These are phyloP conservation scores for Discoglossus pictus DNA, from an alignment of 2,797 vertebrate genomes.

Conservation along the genomic window DNA sequence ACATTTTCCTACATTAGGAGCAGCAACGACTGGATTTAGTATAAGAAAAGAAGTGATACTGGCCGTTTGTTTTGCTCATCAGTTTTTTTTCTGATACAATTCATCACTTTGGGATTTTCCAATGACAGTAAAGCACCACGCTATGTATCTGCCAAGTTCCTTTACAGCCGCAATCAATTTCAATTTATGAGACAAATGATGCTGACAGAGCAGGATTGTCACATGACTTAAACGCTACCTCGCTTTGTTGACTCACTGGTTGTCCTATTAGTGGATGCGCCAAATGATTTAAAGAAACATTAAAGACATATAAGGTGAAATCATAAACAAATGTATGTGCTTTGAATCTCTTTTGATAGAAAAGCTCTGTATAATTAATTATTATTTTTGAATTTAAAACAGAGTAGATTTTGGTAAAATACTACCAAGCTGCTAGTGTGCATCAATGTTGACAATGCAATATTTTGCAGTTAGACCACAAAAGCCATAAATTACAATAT, in stretches of 20 bases:
- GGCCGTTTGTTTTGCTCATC: not conserved
- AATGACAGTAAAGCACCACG: conserved; percentile 50
- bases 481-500: no score
- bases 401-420: no score
- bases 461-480: no score
- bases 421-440: no score
- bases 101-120: conserved; percentile 39
- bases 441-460: no score
- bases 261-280: not conserved
- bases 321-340: no score
- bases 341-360: no score
- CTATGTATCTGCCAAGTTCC: conserved; percentile 55
- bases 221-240: conserved; percentile 43
- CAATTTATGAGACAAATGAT: conserved; percentile 64
- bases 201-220: conserved; percentile 56
- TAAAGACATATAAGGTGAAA: no score
- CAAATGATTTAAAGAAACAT: no score
- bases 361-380: no score
- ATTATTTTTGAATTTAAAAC: no score
- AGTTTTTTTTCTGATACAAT: conserved; percentile 18
- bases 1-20: no score
- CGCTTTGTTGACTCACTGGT: not conserved
- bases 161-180: conserved; percentile 63
- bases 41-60: not conserved
- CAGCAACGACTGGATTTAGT: not conserved